Evolutionary conservation across 2,113 vertebrate genomes (phyloP), one percentile per base, ranked within the genome.

Genomic region (Martes martes): DNA sequence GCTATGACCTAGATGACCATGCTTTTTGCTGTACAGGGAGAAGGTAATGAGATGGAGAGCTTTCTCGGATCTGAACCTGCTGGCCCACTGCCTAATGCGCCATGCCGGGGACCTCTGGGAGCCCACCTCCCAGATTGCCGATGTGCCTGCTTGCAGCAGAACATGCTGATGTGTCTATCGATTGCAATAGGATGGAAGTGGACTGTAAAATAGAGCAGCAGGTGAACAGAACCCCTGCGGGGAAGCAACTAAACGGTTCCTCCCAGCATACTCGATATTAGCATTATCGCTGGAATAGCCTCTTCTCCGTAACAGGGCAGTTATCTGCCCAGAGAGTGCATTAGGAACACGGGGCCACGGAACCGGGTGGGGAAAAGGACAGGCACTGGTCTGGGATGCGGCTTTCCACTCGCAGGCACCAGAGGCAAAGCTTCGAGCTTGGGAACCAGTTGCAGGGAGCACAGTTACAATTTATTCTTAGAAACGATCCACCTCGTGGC

Each of bases 31-130:
- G 73, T 87, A 67, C 28, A 4, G 45, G 92, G 95, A 82, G 87
- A 92, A 98, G 81, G 92, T 98, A 98, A 97, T 97, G 97, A 98
- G 90, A n/a, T 52, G 92, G 89, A 94, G 96, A n/a, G 61, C 76
- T 57, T 74, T 69, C 95, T 94, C 7, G 0, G 80, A 81, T 84
- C 87, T 19, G 59, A 96, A 78, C 94, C 96, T 84, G 84, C 95
- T 96, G 96, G 92, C 90, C 97, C 21, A 0, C 50, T 92, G 95
- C 97, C 96, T 97, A 97, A 98, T 13, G 65, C 59, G 1, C 79
- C 57, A 1, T 52, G 84, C 87, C 83, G 4, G 31, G 73, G 89
- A 63, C 96, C 90, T 82, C 55, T 24, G 97, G 96, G 97, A 97
- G 55, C 80, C 74, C 59, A 69, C 96, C 93, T 95, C 94, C 95